A percentile compares a stretch with the other conserved stretches of the same genome.
Evolutionary conservation across 2,888 invertebrate genomes (phyloP).

Genomic region (Hypomecis punctinalis): DNA sequence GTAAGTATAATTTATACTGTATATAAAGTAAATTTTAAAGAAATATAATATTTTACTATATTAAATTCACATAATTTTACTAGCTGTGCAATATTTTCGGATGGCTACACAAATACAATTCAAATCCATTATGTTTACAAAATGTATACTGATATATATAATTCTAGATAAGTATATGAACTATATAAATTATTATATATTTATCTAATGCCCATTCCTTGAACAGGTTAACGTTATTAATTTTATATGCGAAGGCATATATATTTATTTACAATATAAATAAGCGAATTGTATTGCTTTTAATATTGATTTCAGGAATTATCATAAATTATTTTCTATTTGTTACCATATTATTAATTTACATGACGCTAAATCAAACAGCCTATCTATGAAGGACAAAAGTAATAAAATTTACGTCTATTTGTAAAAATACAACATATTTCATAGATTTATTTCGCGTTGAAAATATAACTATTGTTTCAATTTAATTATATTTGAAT

Average conservation of each 20-base stretch:
- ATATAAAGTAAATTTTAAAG: not conserved
- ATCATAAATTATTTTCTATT: slow-evolving; percentile 28
- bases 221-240: slow-evolving; percentile 53
- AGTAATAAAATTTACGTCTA: slow-evolving; percentile 11
- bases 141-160: slow-evolving; percentile 12
- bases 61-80: not conserved
- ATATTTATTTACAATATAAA: slow-evolving; percentile 55
- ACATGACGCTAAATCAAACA: slow-evolving; percentile 29
- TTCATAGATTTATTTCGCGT: slow-evolving; percentile 3
- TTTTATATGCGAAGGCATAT: slow-evolving; percentile 53
- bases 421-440: slow-evolving; percentile 22
- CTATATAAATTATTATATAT: slow-evolving; percentile 23
- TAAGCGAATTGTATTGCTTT: slow-evolving; percentile 78
- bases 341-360: slow-evolving; percentile 24
- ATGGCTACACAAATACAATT: slow-evolving; percentile 12
- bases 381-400: slow-evolving; percentile 18
- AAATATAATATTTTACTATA: not conserved
- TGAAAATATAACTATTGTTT: slow-evolving; percentile 17
- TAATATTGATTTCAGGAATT: slow-evolving; percentile 36
- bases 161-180: slow-evolving; percentile 4
- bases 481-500: slow-evolving; percentile 7
- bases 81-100: slow-evolving; percentile 3
- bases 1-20: not conserved
- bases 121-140: slow-evolving; percentile 19
- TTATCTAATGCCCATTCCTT: slow-evolving; percentile 56